phyloP scores from a whole-genome alignment of 2,113 vertebrate species.

The Salvelinus sp. region DNA sequence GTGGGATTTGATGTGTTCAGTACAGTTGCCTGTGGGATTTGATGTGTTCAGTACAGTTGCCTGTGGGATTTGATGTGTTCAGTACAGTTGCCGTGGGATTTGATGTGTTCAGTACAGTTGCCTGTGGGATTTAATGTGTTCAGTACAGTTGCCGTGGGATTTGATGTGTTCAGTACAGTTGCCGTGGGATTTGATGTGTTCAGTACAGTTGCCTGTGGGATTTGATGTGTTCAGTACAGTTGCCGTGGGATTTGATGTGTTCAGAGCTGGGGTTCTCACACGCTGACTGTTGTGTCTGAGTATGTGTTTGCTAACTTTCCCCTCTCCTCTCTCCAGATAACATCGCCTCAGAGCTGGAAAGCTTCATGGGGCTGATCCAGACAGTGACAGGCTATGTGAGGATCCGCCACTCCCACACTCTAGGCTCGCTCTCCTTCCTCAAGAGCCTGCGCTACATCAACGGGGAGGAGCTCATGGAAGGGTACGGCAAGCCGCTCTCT shows the following conservation, averaged over 20 bases:
- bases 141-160: too few relatives aligned
- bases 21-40: constrained; percentile 3
- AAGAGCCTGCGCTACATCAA: constrained; percentile 91
- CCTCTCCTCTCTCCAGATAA: constrained; percentile 77
- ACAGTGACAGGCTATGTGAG: constrained; percentile 93
- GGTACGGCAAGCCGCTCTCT: constrained; percentile 70
- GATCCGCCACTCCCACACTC: constrained; percentile 92
- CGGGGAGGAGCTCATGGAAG: constrained; percentile 89
- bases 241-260: constrained; percentile 2
- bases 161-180: too few relatives aligned
- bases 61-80: too few relatives aligned
- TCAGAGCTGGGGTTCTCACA: constrained; percentile 1
- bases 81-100: too few relatives aligned
- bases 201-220: too few relatives aligned
- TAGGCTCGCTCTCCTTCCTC: constrained; percentile 93
- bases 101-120: too few relatives aligned
- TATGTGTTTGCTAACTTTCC: background rate
- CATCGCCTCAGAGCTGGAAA: constrained; percentile 96
- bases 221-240: too few relatives aligned
- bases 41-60: background rate
- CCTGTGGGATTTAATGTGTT: too few relatives aligned
- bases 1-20: too few relatives aligned
- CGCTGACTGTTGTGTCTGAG: background rate
- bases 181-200: background rate
- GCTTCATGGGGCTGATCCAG: constrained; percentile 95